Percentiles rank a stretch among this genome's conserved stretches.
Evolutionary conservation across 2,113 vertebrate species (phyloP).

Genomic region (Channa argus): DNA sequence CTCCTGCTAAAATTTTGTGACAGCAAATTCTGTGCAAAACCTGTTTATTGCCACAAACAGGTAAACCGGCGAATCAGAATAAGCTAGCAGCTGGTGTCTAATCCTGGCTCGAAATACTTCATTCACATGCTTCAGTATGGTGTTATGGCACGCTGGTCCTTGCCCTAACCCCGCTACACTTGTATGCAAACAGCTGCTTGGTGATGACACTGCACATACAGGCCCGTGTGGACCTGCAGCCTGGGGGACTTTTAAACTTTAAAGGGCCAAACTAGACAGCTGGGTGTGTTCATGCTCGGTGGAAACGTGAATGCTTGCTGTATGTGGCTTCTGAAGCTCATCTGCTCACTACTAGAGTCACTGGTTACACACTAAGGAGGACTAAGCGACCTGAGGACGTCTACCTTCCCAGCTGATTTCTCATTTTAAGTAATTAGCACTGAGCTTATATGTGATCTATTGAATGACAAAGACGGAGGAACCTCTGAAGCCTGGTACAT

Average conservation of each 20-base stretch:
- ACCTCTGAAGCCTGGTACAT: neutral
- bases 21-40: too few species aligned
- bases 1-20: too few species aligned
- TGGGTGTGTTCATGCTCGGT: slow-evolving; percentile 58
- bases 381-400: slow-evolving; percentile 11
- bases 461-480: neutral
- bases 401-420: neutral
- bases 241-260: slow-evolving; percentile 85
- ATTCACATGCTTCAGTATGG: neutral
- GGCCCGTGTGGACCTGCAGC: slow-evolving; percentile 8
- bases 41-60: neutral
- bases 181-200: slow-evolving; percentile 75
- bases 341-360: neutral
- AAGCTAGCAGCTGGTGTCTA: neutral
- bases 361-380: neutral
- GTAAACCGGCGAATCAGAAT: neutral
- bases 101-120: neutral
- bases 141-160: neutral
- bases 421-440: too few species aligned
- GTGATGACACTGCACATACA: slow-evolving; percentile 67
- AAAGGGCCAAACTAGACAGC: slow-evolving; percentile 80
- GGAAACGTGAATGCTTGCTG: slow-evolving; percentile 4
- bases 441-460: neutral
- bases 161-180: slow-evolving; percentile 23
- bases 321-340: slow-evolving; percentile 8